Percentiles rank a stretch among this genome's conserved stretches.
Conservation (phyloP, 2,888 invertebrate species). For the Plagiodera versicolora region DNA sequence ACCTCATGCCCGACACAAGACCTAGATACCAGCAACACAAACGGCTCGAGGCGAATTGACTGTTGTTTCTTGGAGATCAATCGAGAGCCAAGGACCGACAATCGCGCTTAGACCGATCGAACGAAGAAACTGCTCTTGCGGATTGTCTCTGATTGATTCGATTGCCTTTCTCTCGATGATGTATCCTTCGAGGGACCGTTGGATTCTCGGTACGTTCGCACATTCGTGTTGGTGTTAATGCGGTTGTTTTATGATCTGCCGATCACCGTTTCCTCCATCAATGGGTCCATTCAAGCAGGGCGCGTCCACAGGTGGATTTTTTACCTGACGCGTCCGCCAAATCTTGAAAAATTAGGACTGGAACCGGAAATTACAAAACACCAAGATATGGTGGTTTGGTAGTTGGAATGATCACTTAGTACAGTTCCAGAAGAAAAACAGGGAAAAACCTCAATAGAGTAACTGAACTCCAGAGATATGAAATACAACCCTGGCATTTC, state of each 20-base stretch:
- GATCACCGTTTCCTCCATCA: slow-evolving; percentile 1
- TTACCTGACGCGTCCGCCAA: background rate
- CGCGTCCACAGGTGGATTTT: no score
- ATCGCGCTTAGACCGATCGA: background rate
- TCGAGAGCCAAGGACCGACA: background rate
- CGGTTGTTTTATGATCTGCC: slow-evolving; percentile 5
- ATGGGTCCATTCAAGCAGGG: background rate
- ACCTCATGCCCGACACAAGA: slow-evolving; percentile 16
- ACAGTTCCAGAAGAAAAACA: no score
- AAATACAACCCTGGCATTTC: no score
- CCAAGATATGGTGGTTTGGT: no score
- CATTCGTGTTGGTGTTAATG: slow-evolving; percentile 13
- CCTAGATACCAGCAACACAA: slow-evolving; percentile 24
- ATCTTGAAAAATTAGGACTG: background rate
- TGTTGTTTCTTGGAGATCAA: slow-evolving; percentile 20
- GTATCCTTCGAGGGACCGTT: slow-evolving; percentile 17
- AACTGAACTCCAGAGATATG: no score
- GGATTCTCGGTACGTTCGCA: slow-evolving; percentile 19
- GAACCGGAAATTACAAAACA: no score
- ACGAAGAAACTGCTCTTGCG: background rate
- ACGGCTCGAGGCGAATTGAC: slow-evolving; percentile 23
- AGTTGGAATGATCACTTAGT: no score
- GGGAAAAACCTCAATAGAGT: no score
- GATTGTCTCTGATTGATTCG: slow-evolving; percentile 25
- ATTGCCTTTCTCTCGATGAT: slow-evolving; percentile 29